Evolutionary conservation across 2,113 vertebrate species (phyloP), one percentile per base, ranked within the genome.

Genomic region (Neolamprologus brichardi): DNA sequence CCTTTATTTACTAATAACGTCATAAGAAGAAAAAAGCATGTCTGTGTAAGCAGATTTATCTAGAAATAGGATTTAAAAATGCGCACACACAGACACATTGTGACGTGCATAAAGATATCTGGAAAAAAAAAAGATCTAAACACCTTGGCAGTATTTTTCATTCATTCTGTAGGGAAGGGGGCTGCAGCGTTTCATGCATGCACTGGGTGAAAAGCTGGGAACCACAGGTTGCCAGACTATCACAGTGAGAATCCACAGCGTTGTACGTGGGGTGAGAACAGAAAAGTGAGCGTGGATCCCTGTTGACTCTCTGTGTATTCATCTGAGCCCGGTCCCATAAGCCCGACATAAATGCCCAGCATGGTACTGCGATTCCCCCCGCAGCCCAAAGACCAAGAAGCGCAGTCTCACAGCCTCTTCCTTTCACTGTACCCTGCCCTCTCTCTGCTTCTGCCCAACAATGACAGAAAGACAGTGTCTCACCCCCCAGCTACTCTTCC

Each of bases 341-440:
- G 84, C 86, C 54, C 12, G 12, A 84, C 88, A 93, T 94, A 92
- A 93, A 94, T 91, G 89, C 93, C 88, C 95, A 94, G 94, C 94
- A 4, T 93, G 94, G 89, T 86, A 89, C 90, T 92, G 82, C 67
- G 6, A 92, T 93, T 77, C 79, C 87, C 86, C 77, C 82, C 13
- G 79, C 85, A 15, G 64, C 79, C 91, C 88, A 87, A 86, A 91
- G 91, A 87, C 82, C 79, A 54, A 87, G 72, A 82, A 90, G 87
- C 87, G 83, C 88, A 39, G 85, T 94, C 89, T 88, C 87, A 89
- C 84, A 91, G 89, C 75, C 92, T 90, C 90, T 56, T 84, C 89
- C 88, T 93, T 93, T 93, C 90, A 90, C 92, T 89, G 86, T 85
- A 81, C 84, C 83, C 85, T 85, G 81, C 79, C 84, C 85, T 85